A percentile compares a stretch with the other conserved stretches of the same genome.
Conservation (phyloP, 2,888 invertebrate species). For the Bombylius discolor region DNA sequence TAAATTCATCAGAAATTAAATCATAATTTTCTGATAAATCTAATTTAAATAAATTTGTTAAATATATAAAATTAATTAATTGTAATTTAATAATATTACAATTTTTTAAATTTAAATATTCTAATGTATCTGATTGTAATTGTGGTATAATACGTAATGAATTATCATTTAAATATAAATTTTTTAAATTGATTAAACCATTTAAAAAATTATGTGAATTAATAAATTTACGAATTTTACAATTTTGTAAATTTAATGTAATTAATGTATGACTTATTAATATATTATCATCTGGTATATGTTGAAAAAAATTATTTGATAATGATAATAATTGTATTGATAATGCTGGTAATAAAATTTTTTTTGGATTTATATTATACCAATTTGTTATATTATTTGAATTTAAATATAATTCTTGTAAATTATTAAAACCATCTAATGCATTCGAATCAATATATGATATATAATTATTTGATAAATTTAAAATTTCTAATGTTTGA, state of each 20-base stretch:
- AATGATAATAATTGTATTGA: conserved; percentile 48
- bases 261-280: conserved; percentile 45
- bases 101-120: conserved; percentile 44
- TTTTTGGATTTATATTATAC: conserved; percentile 43
- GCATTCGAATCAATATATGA: conserved; percentile 38
- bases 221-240: conserved; percentile 42
- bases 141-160: conserved; percentile 38
- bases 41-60: conserved; percentile 47
- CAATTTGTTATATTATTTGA: conserved; percentile 48
- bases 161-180: conserved; percentile 43
- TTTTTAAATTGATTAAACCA: conserved; percentile 41
- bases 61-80: conserved; percentile 41
- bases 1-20: conserved; percentile 27
- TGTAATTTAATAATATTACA: conserved; percentile 42
- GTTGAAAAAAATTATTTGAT: conserved; percentile 47
- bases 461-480: conserved; percentile 43
- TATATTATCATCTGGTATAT: conserved; percentile 40
- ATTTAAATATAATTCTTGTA: conserved; percentile 49
- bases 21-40: conserved; percentile 49
- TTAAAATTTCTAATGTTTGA: conserved; percentile 40
- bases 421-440: conserved; percentile 41
- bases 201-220: conserved; percentile 33
- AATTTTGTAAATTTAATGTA: conserved; percentile 46
- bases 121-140: conserved; percentile 40
- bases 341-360: conserved; percentile 38